Conservation (phyloP, 1,140 invertebrate species). For the Cydia strobilella region DNA sequence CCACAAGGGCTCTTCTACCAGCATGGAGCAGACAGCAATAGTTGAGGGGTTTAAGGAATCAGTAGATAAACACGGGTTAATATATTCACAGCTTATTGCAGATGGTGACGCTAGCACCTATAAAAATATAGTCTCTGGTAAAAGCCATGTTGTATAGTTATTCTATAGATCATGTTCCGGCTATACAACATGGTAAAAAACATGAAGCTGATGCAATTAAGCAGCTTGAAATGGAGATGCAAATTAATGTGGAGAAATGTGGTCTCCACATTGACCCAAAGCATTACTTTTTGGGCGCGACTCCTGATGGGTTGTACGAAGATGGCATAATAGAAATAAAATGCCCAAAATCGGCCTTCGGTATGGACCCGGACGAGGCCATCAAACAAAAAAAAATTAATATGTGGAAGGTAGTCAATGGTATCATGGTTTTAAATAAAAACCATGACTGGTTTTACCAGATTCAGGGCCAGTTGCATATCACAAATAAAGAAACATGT, state of each 20-base stretch:
- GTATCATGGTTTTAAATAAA: constrained; percentile 47
- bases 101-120: constrained; percentile 57
- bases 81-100: constrained; percentile 49
- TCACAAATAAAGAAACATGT: constrained; percentile 56
- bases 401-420: constrained; percentile 34
- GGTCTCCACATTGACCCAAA: constrained; percentile 26
- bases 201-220: constrained; percentile 33
- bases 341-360: constrained; percentile 27
- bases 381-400: constrained; percentile 35
- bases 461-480: constrained; percentile 63
- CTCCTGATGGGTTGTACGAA: constrained; percentile 33
- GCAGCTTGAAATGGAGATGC: constrained; percentile 32
- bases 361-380: constrained; percentile 2
- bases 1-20: constrained; percentile 51
- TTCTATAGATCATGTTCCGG: neutral
- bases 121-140: constrained; percentile 26
- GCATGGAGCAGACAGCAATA: constrained; percentile 73
- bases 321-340: constrained; percentile 36
- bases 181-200: constrained; percentile 34
- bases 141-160: neutral
- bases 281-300: constrained; percentile 27
- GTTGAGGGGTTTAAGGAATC: constrained; percentile 62
- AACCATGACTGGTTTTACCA: constrained; percentile 57
- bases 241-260: constrained; percentile 31
- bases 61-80: constrained; percentile 49